Base-by-base conservation (phyloP, 2,113 vertebrate species). In the Todiramphus saurophagus region DNA sequence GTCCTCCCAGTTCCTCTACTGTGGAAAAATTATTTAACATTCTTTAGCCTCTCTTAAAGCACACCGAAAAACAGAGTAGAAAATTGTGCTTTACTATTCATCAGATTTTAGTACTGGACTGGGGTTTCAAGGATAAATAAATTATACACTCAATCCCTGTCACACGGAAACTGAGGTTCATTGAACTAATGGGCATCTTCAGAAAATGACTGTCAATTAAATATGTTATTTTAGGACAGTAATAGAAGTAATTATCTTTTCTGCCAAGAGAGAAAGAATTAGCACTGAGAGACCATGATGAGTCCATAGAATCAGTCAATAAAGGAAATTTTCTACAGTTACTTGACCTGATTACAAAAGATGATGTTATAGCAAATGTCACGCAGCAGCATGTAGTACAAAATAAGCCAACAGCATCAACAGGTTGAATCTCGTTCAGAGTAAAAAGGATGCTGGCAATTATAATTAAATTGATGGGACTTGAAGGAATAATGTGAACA, bases 201-300 rank as follows among this genome's bases (percentile, higher is more conserved):
- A 97, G 95, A 98, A 97, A 97, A 98, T 97, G 68, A 97, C 81
- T 93, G 74, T 63, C 81, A 79, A 85, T 93, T 94, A 97, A 97
- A 96, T 96, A 96, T 91, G 89, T 96, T 97, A 97, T 98, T 98
- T 98, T 95, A 96, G 94, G 89, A 89, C 79, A 92, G 91, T 96
- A 97, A 97, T 96, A 97, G 92, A 97, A 97, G 50, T 93, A 96
- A 98, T 98, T 98, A 97, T 96, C 94, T 97, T 94, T 95, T 90
- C 74, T 92, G 89, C 73, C 81, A 83, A 33, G 55, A 92, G 51
- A 78, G 75, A 84, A 84, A 90, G 87, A 95, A 85, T 91, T 92
- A 89, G 44, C 69, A 69, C 88, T 93, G 73, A 96, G 93, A 97
- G 86, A 21, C 89, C 64, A 87, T 97, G 94, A 97, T 97, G 91